Base-by-base conservation (phyloP, 2,113 vertebrate species). In the Hippocampus comes region DNA sequence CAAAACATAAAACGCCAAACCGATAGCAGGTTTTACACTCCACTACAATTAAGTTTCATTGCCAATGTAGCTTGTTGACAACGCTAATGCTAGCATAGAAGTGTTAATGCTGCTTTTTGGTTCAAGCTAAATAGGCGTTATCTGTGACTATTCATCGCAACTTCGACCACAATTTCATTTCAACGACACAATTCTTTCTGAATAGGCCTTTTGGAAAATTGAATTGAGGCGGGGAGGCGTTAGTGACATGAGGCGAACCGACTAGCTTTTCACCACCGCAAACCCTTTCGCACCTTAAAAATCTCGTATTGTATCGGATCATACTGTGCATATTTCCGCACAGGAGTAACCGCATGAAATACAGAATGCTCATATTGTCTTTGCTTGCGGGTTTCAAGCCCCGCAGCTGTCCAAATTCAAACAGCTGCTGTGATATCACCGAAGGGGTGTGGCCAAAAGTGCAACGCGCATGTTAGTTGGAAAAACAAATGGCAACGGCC, bases 391-490 rank as follows among this genome's bases (percentile, higher is more conserved):
- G 57, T 60, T 30, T 60, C 25, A 17, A 17, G 27, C 25, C 23
- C 25, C 7, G 25, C 63, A 65, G 20, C 63, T 46, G 63, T 65
- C 41, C 63, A 65, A 65, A 65, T n/a, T 23, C 63, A 63, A 46
- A 65, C 63, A 65, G 63, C 41, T 65, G 63, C 1, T 43, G 21
- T 65, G 41, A 65, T 41, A 66, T 66, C 63, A 66, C n/a, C 17
- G 63, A 65, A 20, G 21, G 43, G 42, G 63, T 48, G 38, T n/a
- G 42, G 17, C 30, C 3, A 66, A 57, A 67, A 63, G 51, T 72
- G 48, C 9, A 49, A 41, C 72, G 49, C 30, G 12, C 46, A 51
- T 41, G 18, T 38, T 18, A 43, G 42, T 1, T 18, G 17, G 4
- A 18, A 63, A 64, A 38, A 71, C 41, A 30, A 60, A 70, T 61